phyloP scores from a whole-genome alignment of 2,113 vertebrate species.

The Pleuronectes platessa region DNA sequence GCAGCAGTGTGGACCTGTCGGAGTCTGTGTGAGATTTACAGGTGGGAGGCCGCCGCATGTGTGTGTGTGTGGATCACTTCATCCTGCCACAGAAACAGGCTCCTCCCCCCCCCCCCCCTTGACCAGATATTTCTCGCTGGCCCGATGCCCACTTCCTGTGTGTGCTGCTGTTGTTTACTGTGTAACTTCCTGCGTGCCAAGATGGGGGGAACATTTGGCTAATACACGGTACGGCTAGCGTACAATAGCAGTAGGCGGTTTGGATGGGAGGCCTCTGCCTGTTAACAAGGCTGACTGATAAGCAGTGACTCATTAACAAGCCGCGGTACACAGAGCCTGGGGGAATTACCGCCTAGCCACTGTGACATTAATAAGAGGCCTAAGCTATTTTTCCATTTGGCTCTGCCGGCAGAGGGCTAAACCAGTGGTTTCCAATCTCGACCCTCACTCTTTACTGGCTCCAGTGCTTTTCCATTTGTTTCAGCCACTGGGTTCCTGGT shows the following conservation, averaged over 20 bases:
- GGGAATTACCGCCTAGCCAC: slow-evolving; percentile 76
- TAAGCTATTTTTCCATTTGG: slow-evolving; percentile 77
- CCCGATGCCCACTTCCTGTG: slow-evolving; percentile 68
- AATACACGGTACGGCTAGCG: slow-evolving; percentile 56
- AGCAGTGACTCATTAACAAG: slow-evolving; percentile 81
- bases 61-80: slow-evolving; percentile 44
- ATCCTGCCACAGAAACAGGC: slow-evolving; percentile 60
- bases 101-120: slow-evolving; percentile 43
- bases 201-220: slow-evolving; percentile 62
- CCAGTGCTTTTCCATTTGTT: slow-evolving; percentile 55
- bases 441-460: slow-evolving; percentile 55
- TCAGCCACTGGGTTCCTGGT: slow-evolving; percentile 55
- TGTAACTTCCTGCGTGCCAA: slow-evolving; percentile 77
- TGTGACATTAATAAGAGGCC: slow-evolving; percentile 79
- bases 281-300: slow-evolving; percentile 81
- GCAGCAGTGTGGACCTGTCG: slow-evolving; percentile 61
- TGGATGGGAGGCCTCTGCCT: slow-evolving; percentile 71
- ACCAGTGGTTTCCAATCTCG: slow-evolving; percentile 64
- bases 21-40: slow-evolving; percentile 66
- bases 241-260: slow-evolving; percentile 72
- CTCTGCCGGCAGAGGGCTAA: slow-evolving; percentile 47
- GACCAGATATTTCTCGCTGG: slow-evolving; percentile 54
- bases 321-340: slow-evolving; percentile 68
- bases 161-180: slow-evolving; percentile 72
- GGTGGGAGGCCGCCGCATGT: slow-evolving; percentile 53